These are phyloP conservation scores for Gambusia yucatana DNA, from an alignment of 2,797 vertebrate species.

Conservation along the genomic window DNA sequence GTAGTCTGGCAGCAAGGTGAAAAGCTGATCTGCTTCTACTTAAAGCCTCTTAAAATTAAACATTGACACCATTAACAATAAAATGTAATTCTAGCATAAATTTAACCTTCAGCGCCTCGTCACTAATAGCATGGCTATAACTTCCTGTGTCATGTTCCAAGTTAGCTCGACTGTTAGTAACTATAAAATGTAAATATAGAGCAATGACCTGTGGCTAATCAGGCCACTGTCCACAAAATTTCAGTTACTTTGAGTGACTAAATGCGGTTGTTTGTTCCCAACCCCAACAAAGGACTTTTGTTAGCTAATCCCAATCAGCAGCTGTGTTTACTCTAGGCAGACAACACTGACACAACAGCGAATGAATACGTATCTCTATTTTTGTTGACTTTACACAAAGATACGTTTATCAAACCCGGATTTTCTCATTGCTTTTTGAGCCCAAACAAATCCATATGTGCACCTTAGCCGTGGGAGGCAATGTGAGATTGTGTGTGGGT, in stretches of 20 bases:
- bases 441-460: background rate
- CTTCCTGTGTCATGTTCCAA: background rate
- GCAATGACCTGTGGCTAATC: background rate
- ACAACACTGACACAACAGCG: background rate
- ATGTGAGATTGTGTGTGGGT: background rate
- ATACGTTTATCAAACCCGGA: background rate
- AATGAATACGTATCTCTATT: background rate
- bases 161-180: background rate
- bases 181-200: background rate
- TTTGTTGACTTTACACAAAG: background rate
- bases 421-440: background rate
- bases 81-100: background rate
- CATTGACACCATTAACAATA: background rate
- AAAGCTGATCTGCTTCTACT: conserved; percentile 19
- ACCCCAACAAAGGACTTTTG: background rate
- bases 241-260: background rate
- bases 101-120: background rate
- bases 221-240: background rate
- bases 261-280: background rate
- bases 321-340: background rate
- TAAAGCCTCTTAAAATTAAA: conserved; percentile 1
- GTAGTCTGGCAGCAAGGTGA: conserved; percentile 1
- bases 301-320: background rate
- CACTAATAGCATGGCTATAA: background rate
- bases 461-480: background rate